These are phyloP conservation scores for Synanthedon andrenaeformis DNA, from an alignment of 2,888 invertebrate species.

Conservation along the genomic window DNA sequence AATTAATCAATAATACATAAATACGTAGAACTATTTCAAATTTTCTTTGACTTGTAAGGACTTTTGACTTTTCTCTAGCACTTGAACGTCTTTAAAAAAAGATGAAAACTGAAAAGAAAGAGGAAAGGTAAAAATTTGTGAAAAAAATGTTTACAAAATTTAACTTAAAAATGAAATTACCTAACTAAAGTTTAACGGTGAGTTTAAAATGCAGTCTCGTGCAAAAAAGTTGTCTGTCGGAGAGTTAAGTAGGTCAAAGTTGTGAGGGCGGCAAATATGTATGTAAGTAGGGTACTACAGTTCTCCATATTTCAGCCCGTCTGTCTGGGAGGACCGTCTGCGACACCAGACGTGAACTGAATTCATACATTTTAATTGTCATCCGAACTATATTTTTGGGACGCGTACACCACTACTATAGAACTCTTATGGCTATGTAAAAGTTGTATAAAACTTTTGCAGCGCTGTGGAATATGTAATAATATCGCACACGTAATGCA, in stretches of 20 bases:
- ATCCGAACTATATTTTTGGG: background rate
- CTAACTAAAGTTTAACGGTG: background rate
- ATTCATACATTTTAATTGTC: conserved; percentile 16
- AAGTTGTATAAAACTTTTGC: too few species aligned
- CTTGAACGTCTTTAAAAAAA: too few species aligned
- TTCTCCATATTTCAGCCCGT: conserved; percentile 1
- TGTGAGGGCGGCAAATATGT: conserved; percentile 29
- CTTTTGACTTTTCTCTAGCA: too few species aligned
- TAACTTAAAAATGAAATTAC: background rate
- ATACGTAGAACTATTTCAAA: too few species aligned
- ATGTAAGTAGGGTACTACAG: conserved; percentile 27
- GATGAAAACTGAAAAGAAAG: too few species aligned
- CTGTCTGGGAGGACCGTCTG: conserved; percentile 16
- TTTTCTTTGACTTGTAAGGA: too few species aligned
- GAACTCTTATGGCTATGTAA: too few species aligned
- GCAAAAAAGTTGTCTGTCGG: conserved; percentile 41
- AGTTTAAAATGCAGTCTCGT: conserved; percentile 10
- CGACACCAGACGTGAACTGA: conserved; percentile 12
- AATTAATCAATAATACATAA: too few species aligned
- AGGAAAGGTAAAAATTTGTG: too few species aligned
- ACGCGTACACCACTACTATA: background rate
- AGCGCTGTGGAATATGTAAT: too few species aligned
- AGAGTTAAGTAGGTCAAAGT: conserved; percentile 48
- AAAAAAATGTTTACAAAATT: background rate
- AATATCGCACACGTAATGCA: too few species aligned